phyloP scores from a whole-genome alignment of 2,797 vertebrate species.

The Molothrus aeneus region DNA sequence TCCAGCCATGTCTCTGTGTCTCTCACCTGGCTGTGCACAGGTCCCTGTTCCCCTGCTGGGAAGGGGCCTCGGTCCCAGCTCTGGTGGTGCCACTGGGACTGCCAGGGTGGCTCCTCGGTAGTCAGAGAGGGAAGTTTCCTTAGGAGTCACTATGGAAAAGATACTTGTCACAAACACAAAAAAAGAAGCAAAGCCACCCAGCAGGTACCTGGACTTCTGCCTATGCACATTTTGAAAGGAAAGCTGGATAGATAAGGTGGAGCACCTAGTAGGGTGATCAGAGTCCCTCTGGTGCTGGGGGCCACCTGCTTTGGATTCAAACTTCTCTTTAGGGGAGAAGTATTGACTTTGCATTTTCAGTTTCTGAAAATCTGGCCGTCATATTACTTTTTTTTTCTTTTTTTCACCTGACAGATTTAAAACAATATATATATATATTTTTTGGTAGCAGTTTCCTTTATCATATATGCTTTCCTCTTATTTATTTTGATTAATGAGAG shows the following conservation, averaged over 20 bases:
- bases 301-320: background rate
- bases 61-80: background rate
- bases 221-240: fast-evolving
- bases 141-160: background rate
- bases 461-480: background rate
- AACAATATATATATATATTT: background rate
- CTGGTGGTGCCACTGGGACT: background rate
- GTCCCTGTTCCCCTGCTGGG: background rate
- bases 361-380: background rate
- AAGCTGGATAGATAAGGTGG: background rate
- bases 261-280: background rate
- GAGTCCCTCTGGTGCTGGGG: background rate
- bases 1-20: fast-evolving
- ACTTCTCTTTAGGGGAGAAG: background rate
- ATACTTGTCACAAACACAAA: background rate
- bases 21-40: background rate
- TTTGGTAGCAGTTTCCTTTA: background rate
- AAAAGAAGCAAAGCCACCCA: background rate
- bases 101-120: background rate
- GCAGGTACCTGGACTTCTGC: background rate
- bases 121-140: background rate
- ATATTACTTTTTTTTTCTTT: too few species aligned
- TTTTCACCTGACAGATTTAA: background rate
- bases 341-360: background rate
- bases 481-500: background rate